Evolutionary conservation across 2,797 vertebrate species (phyloP).

Genomic region (Aeoliscus strigatus): DNA sequence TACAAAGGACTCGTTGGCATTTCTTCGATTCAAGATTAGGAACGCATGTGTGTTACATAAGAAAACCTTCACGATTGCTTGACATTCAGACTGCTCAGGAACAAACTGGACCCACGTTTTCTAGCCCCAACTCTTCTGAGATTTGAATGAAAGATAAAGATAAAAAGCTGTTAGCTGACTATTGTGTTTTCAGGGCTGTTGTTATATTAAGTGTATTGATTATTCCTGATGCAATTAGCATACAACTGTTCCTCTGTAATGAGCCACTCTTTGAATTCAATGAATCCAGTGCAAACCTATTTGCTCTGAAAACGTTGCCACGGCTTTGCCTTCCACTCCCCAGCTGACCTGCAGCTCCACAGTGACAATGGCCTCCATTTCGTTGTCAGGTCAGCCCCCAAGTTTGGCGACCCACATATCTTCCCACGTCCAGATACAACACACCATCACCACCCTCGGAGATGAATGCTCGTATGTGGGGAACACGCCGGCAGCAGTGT

Average conservation of each 20-base stretch:
- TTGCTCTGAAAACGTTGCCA: slow-evolving; percentile 59
- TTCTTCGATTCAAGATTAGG: no score
- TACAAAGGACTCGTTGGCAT: no score
- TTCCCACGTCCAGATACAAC: slow-evolving; percentile 35
- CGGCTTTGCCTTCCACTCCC: slow-evolving; percentile 8
- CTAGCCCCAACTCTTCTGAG: no score
- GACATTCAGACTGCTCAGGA: no score
- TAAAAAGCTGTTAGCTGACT: slow-evolving; percentile 64
- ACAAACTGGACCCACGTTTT: no score
- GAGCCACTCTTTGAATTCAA: slow-evolving; percentile 67
- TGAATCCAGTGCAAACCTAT: slow-evolving; percentile 57
- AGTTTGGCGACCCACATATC: slow-evolving; percentile 56
- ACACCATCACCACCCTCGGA: slow-evolving; percentile 37
- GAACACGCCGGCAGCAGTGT: slow-evolving; percentile 15
- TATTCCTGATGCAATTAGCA: slow-evolving; percentile 72
- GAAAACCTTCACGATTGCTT: no score
- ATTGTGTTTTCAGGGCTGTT: slow-evolving; percentile 59
- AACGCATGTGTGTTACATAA: no score
- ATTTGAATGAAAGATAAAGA: slow-evolving; percentile 45
- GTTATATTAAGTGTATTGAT: slow-evolving; percentile 68
- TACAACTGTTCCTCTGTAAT: slow-evolving; percentile 66
- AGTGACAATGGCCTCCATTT: slow-evolving; percentile 34
- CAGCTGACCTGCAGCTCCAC: slow-evolving; percentile 25
- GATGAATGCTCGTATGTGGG: slow-evolving; percentile 47
- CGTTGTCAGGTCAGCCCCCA: slow-evolving; percentile 30